Percentiles rank a stretch among this genome's conserved stretches.
phyloP scores from a whole-genome alignment of 2,888 invertebrate genomes.

The Trisateles emortualis region DNA sequence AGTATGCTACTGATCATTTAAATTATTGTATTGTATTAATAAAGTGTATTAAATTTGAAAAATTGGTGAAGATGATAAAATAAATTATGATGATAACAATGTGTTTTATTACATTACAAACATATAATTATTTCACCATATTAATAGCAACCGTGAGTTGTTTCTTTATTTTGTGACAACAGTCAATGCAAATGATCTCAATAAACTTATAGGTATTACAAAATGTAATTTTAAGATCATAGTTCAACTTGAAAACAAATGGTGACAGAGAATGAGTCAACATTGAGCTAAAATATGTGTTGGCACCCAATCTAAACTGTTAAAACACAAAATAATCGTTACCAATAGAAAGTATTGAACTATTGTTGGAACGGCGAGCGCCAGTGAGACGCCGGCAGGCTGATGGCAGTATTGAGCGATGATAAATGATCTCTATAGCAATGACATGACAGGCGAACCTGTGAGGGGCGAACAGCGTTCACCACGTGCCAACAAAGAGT shows the following conservation, averaged over 20 bases:
- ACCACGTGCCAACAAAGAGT: slow-evolving; percentile 84
- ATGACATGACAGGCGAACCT: slow-evolving; percentile 84
- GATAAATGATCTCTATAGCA: slow-evolving; percentile 79
- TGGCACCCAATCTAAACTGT: slow-evolving; percentile 17
- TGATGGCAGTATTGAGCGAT: slow-evolving; percentile 82
- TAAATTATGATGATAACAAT: slow-evolving; percentile 81
- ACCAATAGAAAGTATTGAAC: slow-evolving; percentile 48
- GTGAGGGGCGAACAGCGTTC: slow-evolving; percentile 69
- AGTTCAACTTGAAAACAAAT: slow-evolving; percentile 18
- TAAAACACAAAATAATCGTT: slow-evolving; percentile 45
- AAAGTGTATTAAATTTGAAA: slow-evolving; percentile 85
- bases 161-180: neutral
- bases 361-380: slow-evolving; percentile 66
- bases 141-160: neutral
- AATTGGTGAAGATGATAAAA: slow-evolving; percentile 85
- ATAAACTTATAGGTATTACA: neutral
- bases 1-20: slow-evolving; percentile 84
- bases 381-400: slow-evolving; percentile 78
- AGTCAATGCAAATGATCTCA: slow-evolving; percentile 3
- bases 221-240: slow-evolving; percentile 4
- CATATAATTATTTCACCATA: slow-evolving; percentile 3
- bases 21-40: slow-evolving; percentile 86
- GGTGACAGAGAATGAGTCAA: neutral
- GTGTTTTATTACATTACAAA: slow-evolving; percentile 55
- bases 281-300: slow-evolving; percentile 8